These are phyloP conservation scores for Zaprionus nigranus DNA, from an alignment of 1,140 invertebrate species.

Conservation along the genomic window DNA sequence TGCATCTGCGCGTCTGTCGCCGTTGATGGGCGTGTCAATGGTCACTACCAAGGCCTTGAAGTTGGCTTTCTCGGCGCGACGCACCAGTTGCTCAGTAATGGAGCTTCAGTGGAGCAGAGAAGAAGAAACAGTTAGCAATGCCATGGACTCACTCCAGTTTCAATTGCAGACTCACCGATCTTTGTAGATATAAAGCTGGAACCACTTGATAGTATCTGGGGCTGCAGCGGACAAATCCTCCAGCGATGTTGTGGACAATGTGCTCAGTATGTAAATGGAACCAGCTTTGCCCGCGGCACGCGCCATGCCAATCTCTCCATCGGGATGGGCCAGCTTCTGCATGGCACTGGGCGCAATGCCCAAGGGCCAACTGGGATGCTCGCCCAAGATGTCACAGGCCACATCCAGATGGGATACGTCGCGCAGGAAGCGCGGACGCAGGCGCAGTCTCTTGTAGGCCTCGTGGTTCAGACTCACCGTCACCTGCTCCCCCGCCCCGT, in stretches of 20 bases:
- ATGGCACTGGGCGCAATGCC: constrained; percentile 96
- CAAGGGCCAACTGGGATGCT: constrained; percentile 91
- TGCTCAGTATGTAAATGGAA: constrained; percentile 93
- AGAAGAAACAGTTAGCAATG: background rate
- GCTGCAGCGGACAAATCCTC: constrained; percentile 93
- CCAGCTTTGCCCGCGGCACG: constrained; percentile 90
- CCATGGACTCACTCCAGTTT: background rate
- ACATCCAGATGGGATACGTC: constrained; percentile 90
- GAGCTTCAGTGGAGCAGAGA: constrained; percentile 84
- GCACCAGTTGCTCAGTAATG: constrained; percentile 90
- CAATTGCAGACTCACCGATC: constrained; percentile 58
- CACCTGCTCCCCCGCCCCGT: constrained; percentile 93
- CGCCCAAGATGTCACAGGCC: constrained; percentile 88
- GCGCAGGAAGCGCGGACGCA: constrained; percentile 91
- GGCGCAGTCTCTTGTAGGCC: constrained; percentile 89
- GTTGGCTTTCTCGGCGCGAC: constrained; percentile 92
- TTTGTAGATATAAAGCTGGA: constrained; percentile 95
- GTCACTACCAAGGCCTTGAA: constrained; percentile 95
- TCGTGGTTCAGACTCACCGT: constrained; percentile 91
- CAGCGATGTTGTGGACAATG: constrained; percentile 93
- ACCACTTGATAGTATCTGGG: constrained; percentile 92
- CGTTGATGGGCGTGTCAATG: constrained; percentile 95
- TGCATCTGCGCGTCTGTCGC: constrained; percentile 91
- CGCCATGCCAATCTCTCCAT: constrained; percentile 94
- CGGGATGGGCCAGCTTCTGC: constrained; percentile 96